A percentile compares a stretch with the other conserved stretches of the same genome.
Conservation (phyloP, 1,140 invertebrate genomes). For the Drosophila kohkoa region DNA sequence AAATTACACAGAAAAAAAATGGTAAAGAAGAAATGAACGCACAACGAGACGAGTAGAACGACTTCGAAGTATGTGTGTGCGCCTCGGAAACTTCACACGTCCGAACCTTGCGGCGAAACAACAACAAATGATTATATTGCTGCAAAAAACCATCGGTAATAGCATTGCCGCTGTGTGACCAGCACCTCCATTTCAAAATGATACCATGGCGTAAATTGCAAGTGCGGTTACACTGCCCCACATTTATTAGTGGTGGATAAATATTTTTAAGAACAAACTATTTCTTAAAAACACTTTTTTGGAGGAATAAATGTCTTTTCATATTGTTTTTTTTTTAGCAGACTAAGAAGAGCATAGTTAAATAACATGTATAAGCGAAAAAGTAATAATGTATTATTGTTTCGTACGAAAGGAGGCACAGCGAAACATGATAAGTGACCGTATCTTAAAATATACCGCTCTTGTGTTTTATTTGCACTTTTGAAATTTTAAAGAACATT, state of each 20-base stretch:
- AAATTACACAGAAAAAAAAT: conserved; percentile 54
- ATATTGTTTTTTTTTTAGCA: no score
- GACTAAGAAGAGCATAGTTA: no score
- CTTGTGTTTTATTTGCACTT: background rate
- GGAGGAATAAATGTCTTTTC: no score
- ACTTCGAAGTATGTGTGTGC: conserved; percentile 20
- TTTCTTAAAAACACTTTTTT: no score
- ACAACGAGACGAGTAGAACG: conserved; percentile 40
- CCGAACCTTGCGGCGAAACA: conserved; percentile 50
- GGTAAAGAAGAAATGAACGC: conserved; percentile 28
- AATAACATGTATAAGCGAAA: no score
- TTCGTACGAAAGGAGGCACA: no score
- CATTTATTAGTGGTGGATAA: no score
- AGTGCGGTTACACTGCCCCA: background rate
- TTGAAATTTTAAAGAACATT: background rate
- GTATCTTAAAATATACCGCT: background rate
- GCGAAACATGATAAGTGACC: no score
- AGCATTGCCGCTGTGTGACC: background rate
- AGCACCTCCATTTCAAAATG: background rate
- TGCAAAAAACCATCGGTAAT: conserved; percentile 18
- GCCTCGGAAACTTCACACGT: conserved; percentile 25
- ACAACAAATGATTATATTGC: conserved; percentile 46
- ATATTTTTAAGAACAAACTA: no score
- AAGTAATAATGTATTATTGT: no score
- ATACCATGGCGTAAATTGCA: background rate